Evolutionary conservation across 2,888 invertebrate genomes (phyloP), one percentile per base, ranked within the genome.

Genomic region (Synergus laeviventris): DNA sequence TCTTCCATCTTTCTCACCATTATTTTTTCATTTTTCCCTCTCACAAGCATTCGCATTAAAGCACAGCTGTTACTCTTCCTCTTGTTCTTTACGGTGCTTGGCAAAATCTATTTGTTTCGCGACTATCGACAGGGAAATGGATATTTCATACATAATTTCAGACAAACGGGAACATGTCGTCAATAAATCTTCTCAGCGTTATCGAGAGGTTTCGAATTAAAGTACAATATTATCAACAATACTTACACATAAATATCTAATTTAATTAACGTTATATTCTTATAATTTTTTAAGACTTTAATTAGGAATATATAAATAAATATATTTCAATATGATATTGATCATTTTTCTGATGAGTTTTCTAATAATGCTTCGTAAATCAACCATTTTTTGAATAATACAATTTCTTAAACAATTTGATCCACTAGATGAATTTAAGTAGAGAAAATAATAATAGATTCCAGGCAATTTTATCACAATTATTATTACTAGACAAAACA

Each of bases 71-170:
- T 59, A 21, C 59, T 56, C 56, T 56, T 24, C 24, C 24, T 59
- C 59, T 24, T 24, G 24, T 59, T 59, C 59, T 59, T 24, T 1
- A 24, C 12, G 24, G 12, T 59, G 59, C 59, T 59, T 59, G 5
- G 59, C 14, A 59, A 59, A 21, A 21, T 14, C 59, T 21, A 59
- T 59, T 59, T 59, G 59, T 59, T 59, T 59, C 59, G 11, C 5
- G 59, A 24, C 12, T 59, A 59, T 59, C 59, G 59, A 59, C 59
- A 59, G 59, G 21, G 21, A 59, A 31, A 59, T 59, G 59, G 24
- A 24, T 59, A 59, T 59, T 59, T 59, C 59, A 59, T 59, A 21
- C 56, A 56, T 56, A 56, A 56, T 56, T 56, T 56, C 56, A 56
- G 21, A 18, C 56, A 56, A 56, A 56, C 21, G 56, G 56, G 56